These are phyloP conservation scores for Gymnothorax reevesii DNA, from an alignment of 2,797 vertebrate genomes.

Conservation along the genomic window DNA sequence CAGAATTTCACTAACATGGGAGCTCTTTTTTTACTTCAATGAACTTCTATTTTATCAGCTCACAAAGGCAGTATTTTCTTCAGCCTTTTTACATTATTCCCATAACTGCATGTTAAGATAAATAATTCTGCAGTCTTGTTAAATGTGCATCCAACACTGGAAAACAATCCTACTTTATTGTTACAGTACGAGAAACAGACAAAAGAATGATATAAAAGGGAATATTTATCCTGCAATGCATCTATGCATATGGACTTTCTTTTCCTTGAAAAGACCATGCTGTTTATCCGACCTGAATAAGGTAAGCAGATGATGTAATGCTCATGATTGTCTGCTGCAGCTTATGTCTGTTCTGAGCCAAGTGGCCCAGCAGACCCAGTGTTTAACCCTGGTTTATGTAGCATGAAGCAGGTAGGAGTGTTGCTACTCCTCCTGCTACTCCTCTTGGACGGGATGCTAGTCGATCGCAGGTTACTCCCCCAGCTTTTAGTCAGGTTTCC, in stretches of 20 bases:
- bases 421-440: too few species aligned
- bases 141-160: too few species aligned
- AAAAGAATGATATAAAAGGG: background rate
- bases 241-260: too few species aligned
- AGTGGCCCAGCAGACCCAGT: too few species aligned
- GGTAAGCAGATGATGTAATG: slow-evolving; percentile 12
- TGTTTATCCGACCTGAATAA: background rate
- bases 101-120: background rate
- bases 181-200: background rate
- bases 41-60: background rate
- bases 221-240: background rate
- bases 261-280: background rate
- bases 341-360: too few species aligned
- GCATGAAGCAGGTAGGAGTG: too few species aligned
- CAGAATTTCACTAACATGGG: background rate
- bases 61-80: background rate
- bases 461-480: too few species aligned
- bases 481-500: too few species aligned
- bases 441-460: too few species aligned
- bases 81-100: background rate
- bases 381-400: too few species aligned
- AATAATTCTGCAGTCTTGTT: background rate
- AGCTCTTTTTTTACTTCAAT: background rate
- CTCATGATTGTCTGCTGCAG: background rate
- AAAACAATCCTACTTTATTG: background rate